Base-by-base conservation (phyloP, 2,797 vertebrate species). In the Smutsia gigantea region DNA sequence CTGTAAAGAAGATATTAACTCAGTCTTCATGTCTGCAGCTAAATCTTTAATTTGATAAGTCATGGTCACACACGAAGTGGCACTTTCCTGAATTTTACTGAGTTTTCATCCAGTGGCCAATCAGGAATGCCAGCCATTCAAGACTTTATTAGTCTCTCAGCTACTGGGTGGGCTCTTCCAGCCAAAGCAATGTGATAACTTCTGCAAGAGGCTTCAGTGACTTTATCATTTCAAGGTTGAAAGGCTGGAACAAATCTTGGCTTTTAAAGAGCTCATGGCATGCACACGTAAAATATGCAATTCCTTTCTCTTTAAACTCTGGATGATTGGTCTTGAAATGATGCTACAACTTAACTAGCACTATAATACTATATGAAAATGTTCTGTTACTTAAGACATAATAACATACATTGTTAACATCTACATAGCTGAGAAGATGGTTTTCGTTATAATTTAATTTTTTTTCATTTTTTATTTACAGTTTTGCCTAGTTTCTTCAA, bases 141-240 rank as follows among this genome's bases (percentile, higher is more conserved):
- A 37, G 59, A 51, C 51, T 34, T 53, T 12, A 18, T 19, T 66
- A 63, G 63, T 63, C 77, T 81, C 87, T 87, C 15, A 31, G 90
- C 27, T 81, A 31, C 0, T 7, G 18, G 57, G 77, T 23, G 46
- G 46, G n/a, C n/a, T 64, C 51, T 29, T 85, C 57, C 31, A 64
- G 68, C 37, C 81, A 92, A 68, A 78, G 51, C 61, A 61, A 34
- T 5, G 57, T 7, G 42, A 17, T 21, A 34, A 85, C 51, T 79
- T 55, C 82, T 10, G 74, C 68, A 19, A 11, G 42, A 81, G 3
- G 53, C 42, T 74, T 81, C 71, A 46, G 57, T 39, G 69, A 63
- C 68, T 92, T 95, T 79, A 77, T 78, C 78, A 96, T 25, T 57
- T 90, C 71, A 14, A 77, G 79, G 75, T 21, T 77, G 51, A 90